Evolutionary conservation across 37 sponge, comb jelly and placozoan species (phyloP).

Genomic region (Ianthella basta): DNA sequence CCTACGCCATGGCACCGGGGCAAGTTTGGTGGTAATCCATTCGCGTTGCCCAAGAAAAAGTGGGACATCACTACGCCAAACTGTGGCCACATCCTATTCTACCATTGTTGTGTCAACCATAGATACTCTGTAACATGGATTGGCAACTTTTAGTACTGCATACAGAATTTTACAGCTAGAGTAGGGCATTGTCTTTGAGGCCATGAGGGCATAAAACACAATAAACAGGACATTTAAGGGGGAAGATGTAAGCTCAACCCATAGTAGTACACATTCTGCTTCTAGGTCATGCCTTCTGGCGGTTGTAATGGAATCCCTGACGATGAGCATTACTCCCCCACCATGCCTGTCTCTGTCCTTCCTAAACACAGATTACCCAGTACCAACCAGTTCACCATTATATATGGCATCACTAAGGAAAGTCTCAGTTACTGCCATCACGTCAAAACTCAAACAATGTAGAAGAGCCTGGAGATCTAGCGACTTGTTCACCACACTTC

Average conservation of each 20-base stretch:
- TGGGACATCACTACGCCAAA: too few species aligned
- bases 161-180: not conserved
- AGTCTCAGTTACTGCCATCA: constrained; percentile 15
- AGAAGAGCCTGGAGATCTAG: constrained; percentile 8
- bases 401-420: constrained; percentile 21
- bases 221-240: not conserved
- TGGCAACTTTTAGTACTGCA: too few species aligned
- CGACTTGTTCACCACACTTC: constrained; percentile 17
- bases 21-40: too few species aligned
- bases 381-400: constrained; percentile 14
- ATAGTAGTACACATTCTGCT: constrained; percentile 5
- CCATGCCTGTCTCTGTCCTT: constrained; percentile 39
- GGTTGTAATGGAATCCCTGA: not conserved
- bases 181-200: not conserved
- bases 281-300: constrained; percentile 39
- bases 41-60: too few species aligned
- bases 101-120: too few species aligned
- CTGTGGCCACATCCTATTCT: too few species aligned
- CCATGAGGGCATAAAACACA: constrained; percentile 31
- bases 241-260: not conserved
- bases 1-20: too few species aligned
- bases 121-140: too few species aligned
- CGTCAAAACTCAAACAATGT: not conserved
- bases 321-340: constrained; percentile 35
- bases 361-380: not conserved